These are phyloP conservation scores for Threskiornis aethiopicus DNA, from an alignment of 2,797 vertebrate species.

Conservation along the genomic window DNA sequence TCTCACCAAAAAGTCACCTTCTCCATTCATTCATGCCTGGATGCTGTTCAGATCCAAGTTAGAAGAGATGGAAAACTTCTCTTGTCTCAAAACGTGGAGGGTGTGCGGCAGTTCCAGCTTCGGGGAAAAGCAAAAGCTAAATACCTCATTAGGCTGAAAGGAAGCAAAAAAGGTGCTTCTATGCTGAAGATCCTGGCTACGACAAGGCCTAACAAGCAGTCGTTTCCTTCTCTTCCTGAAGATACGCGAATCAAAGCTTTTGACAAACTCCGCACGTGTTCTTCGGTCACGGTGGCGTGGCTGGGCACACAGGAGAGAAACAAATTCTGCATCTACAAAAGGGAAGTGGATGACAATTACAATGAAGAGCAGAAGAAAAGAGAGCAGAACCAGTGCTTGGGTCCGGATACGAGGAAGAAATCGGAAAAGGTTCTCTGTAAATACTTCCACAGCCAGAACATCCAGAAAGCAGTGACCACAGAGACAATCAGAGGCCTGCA, in stretches of 20 bases:
- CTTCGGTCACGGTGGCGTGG: constrained; percentile 94
- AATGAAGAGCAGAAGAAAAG: constrained; percentile 88
- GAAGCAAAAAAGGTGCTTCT: constrained; percentile 91
- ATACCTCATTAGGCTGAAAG: constrained; percentile 90
- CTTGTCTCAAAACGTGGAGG: constrained; percentile 91
- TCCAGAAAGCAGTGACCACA: constrained; percentile 95
- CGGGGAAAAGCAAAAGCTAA: constrained; percentile 95
- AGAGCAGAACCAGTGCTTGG: constrained; percentile 94
- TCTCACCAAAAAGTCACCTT: constrained; percentile 94
- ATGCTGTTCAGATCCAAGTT: constrained; percentile 90
- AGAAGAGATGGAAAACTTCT: constrained; percentile 91
- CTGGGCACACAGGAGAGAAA: constrained; percentile 96
- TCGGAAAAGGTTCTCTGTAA: constrained; percentile 97
- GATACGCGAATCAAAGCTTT: constrained; percentile 96
- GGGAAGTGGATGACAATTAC: constrained; percentile 87
- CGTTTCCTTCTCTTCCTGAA: constrained; percentile 93
- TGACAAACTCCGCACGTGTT: constrained; percentile 94
- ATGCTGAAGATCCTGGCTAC: constrained; percentile 90
- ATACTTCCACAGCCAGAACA: constrained; percentile 96
- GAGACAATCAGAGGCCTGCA: constrained; percentile 92
- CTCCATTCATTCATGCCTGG: constrained; percentile 91
- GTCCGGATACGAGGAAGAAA: constrained; percentile 91
- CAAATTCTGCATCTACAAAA: constrained; percentile 96
- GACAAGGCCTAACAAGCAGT: constrained; percentile 89
- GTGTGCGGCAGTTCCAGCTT: constrained; percentile 91